Evolutionary conservation across 2,888 invertebrate species (phyloP), one percentile per base, ranked within the genome.

Genomic region (Eugnorisma glareosa): DNA sequence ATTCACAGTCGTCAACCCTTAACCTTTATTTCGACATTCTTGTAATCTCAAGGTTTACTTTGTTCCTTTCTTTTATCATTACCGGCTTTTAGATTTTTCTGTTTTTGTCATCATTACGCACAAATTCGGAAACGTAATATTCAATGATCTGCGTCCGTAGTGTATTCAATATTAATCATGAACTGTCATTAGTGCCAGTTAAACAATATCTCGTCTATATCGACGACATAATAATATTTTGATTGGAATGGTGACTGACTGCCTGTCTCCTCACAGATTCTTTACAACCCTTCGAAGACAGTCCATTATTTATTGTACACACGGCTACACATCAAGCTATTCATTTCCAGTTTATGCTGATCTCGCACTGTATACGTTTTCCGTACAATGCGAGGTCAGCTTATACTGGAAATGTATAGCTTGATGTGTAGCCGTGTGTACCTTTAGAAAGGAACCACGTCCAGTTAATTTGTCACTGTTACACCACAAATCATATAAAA

Each of bases 161-260:
- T 61, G 10, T 35, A 35, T 31, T 31, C 2, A 59, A 59, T 59
- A 59, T 31, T 31, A 7, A 59, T 28, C 7, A 63, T 40, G 7
- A 3, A 37, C n/a, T 63, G 2, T n/a, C 63, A n/a, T 15, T n/a
- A 37, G 1, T 61, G 0, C 18, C 35, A 35, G 35, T 61, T 13
- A 40, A 13, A 40, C 7, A 24, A 11, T 48, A 24, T n/a, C n/a
- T 51, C 11, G 18, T 43, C 21, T 64, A 63, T 24, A 51, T 43
- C 1, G 28, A 64, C 0, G 51, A 64, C 28, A 28, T 77, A 64
- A 75, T 66, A 28, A 63, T 77, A 63, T 77, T 43, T 57, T 67
- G 8, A 37, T 66, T 37, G 13, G 35, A 18, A 43, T 45, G n/a
- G 8, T 24, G 35, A 28, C 43, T 24, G 35, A 28, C 43, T 37